Percentiles rank a stretch among this genome's conserved stretches.
Evolutionary conservation across 2,797 vertebrate species (phyloP).

Genomic region (Macropodus opercularis): DNA sequence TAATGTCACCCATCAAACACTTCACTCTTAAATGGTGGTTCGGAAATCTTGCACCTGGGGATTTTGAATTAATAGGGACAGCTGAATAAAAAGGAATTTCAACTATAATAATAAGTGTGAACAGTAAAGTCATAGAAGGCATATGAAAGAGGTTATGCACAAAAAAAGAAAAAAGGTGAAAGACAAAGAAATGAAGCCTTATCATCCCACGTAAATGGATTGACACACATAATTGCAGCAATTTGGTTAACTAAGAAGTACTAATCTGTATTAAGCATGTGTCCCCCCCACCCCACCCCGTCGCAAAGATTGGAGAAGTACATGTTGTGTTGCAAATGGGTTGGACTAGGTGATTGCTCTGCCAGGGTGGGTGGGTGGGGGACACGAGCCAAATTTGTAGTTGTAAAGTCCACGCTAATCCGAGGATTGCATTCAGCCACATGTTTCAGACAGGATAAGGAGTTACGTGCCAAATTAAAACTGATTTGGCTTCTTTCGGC

Average conservation of each 20-base stretch:
- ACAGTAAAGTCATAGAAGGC: constrained; percentile 33
- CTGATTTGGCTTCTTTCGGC: constrained; percentile 72
- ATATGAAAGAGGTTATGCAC: constrained; percentile 20
- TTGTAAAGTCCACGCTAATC: constrained; percentile 79
- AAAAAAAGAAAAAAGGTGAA: background rate
- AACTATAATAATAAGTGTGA: background rate
- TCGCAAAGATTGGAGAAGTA: constrained; percentile 75
- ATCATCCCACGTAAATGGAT: constrained; percentile 48
- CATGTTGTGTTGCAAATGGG: constrained; percentile 62
- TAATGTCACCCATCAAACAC: background rate
- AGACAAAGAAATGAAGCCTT: constrained; percentile 32
- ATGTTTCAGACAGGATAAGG: constrained; percentile 78
- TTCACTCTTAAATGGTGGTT: too few species aligned
- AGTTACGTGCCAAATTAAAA: constrained; percentile 80
- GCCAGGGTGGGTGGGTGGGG: constrained; percentile 58
- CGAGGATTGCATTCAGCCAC: constrained; percentile 78
- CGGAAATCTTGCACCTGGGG: too few species aligned
- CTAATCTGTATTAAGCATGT: constrained; percentile 69
- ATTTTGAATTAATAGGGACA: background rate
- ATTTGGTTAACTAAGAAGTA: constrained; percentile 73
- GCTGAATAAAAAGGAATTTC: background rate
- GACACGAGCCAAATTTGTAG: constrained; percentile 69
- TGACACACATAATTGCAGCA: constrained; percentile 68
- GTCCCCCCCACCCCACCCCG: too few species aligned
- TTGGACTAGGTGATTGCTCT: constrained; percentile 64